These are phyloP conservation scores for Odontocolon sp. DNA, from an alignment of 2,888 invertebrate genomes.

Conservation along the genomic window DNA sequence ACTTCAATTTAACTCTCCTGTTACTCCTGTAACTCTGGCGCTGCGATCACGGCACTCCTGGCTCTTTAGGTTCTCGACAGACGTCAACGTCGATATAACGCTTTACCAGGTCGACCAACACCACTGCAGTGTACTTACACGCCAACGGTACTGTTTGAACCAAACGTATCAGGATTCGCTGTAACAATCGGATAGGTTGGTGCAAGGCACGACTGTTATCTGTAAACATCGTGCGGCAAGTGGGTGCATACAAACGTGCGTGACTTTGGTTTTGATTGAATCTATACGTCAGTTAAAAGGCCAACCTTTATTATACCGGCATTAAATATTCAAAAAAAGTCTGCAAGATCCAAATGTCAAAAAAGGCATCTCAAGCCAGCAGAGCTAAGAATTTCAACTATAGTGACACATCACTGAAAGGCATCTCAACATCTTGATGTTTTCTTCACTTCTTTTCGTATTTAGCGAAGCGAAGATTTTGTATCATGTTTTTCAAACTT, in stretches of 20 bases:
- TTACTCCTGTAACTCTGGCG: background rate
- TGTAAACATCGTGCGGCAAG: background rate
- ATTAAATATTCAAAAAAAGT: no score
- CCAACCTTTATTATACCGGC: background rate
- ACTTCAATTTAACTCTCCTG: background rate
- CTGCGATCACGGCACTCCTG: background rate
- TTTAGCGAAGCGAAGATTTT: background rate
- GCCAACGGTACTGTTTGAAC: background rate
- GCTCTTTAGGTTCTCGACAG: conserved; percentile 4
- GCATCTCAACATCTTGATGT: background rate
- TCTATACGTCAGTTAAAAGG: no score
- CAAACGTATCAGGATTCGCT: background rate
- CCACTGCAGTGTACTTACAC: background rate
- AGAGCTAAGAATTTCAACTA: background rate
- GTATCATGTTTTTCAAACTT: background rate
- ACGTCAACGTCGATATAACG: background rate
- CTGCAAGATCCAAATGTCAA: background rate
- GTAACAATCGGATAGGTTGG: background rate
- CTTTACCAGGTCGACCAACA: background rate
- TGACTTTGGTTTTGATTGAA: background rate
- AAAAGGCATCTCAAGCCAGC: background rate
- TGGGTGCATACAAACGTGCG: background rate
- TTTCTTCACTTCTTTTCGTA: background rate
- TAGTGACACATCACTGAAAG: background rate
- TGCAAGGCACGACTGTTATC: background rate